phyloP scores from a whole-genome alignment of 2,113 vertebrate genomes.

The Pelmatolapia mariae region DNA sequence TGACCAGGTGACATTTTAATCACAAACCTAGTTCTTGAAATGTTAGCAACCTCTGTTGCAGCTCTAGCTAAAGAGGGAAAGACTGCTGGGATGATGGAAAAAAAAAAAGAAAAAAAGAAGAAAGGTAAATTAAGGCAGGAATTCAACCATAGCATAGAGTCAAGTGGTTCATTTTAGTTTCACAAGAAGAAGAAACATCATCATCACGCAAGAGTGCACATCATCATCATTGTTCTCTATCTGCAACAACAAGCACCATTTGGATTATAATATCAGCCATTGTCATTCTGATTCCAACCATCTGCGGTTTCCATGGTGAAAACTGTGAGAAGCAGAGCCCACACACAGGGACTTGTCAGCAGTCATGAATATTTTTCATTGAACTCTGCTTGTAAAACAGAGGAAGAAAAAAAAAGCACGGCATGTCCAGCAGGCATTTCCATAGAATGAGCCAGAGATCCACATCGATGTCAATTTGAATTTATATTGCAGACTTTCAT shows the following conservation, averaged over 20 bases:
- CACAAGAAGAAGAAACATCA: background rate
- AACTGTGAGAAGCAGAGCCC: constrained; percentile 38
- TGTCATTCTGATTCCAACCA: constrained; percentile 46
- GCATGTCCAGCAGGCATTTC: background rate
- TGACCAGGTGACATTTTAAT: constrained; percentile 14
- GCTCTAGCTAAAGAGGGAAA: background rate
- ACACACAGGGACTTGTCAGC: constrained; percentile 37
- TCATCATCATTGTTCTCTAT: background rate
- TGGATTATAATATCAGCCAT: constrained; percentile 42
- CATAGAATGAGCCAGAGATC: background rate
- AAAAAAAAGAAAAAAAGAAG: background rate
- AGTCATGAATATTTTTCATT: constrained; percentile 40
- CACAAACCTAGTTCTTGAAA: background rate
- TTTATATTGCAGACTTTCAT: background rate
- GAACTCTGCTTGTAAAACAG: constrained; percentile 14
- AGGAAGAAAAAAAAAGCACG: background rate
- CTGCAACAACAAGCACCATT: constrained; percentile 23
- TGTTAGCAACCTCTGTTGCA: background rate
- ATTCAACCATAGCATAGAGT: background rate
- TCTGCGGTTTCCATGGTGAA: constrained; percentile 64
- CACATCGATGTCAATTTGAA: constrained; percentile 1
- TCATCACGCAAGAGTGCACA: background rate
- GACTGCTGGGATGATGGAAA: background rate
- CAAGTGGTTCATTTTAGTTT: constrained; percentile 8
- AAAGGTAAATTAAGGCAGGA: background rate